Conservation (phyloP, 2,797 vertebrate species). For the Ptychadena robeensis region DNA sequence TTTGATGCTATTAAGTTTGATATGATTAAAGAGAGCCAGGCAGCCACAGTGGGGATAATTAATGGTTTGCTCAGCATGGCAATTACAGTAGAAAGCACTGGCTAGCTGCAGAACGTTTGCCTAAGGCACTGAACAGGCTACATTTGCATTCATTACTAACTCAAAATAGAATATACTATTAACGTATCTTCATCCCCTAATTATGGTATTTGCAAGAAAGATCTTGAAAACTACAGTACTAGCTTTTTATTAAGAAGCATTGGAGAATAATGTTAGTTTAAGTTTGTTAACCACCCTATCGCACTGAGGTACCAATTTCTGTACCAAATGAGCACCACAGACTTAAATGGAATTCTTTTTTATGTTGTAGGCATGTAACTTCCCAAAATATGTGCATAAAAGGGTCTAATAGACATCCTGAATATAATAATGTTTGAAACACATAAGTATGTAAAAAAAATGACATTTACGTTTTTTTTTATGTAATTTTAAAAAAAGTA, state of each 20-base stretch:
- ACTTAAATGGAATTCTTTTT: too few species aligned
- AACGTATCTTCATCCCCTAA: slow-evolving; percentile 5
- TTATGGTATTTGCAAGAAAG: slow-evolving; percentile 8
- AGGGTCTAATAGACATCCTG: too few species aligned
- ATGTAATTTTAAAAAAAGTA: too few species aligned
- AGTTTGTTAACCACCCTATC: too few species aligned
- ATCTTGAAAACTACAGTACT: neutral
- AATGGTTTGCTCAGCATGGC: slow-evolving; percentile 43
- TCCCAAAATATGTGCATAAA: too few species aligned
- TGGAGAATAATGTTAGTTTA: neutral
- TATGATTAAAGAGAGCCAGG: slow-evolving; percentile 45
- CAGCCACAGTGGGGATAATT: slow-evolving; percentile 44
- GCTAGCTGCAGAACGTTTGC: slow-evolving; percentile 27
- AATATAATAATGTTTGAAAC: too few species aligned
- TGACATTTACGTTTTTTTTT: too few species aligned
- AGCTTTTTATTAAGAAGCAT: neutral
- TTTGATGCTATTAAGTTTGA: slow-evolving; percentile 48
- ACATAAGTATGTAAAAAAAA: too few species aligned
- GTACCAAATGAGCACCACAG: too few species aligned
- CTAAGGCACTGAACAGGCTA: slow-evolving; percentile 21
- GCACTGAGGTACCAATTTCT: too few species aligned
- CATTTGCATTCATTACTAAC: slow-evolving; percentile 30
- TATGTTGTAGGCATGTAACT: too few species aligned
- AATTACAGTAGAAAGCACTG: slow-evolving; percentile 42
- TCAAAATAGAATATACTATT: slow-evolving; percentile 17